Percentiles rank a stretch among this genome's conserved stretches.
Evolutionary conservation across 2,888 invertebrate genomes (phyloP).

Genomic region (Acrobasis suavella): DNA sequence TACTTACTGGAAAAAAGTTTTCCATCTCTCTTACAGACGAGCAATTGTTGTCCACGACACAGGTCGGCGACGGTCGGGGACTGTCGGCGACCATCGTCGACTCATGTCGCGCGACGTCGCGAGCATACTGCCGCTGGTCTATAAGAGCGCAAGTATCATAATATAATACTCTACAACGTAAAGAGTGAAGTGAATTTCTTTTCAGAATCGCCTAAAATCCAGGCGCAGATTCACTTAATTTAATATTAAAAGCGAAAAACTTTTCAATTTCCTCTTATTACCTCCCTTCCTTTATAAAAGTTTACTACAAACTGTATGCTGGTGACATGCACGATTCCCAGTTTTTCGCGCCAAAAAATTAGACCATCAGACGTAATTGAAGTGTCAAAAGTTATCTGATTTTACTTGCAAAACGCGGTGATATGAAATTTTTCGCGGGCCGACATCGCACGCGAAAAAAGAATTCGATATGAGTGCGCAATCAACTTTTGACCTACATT

Average conservation of each 20-base stretch:
- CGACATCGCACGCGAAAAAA: conserved; percentile 74
- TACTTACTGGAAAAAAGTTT: too few species aligned
- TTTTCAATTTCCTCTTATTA: conserved; percentile 70
- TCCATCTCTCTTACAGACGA: too few species aligned
- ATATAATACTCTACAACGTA: neutral
- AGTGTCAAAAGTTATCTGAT: conserved; percentile 83
- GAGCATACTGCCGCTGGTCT: too few species aligned
- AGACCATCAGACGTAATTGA: conserved; percentile 80
- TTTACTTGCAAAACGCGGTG: conserved; percentile 80
- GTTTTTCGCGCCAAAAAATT: conserved; percentile 61
- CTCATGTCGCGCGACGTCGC: too few species aligned
- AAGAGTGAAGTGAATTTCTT: neutral
- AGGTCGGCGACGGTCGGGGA: too few species aligned
- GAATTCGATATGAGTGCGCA: conserved; percentile 80
- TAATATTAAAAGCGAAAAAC: conserved; percentile 65
- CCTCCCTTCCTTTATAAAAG: conserved; percentile 52
- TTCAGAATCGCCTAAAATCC: neutral
- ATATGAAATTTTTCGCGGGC: conserved; percentile 78
- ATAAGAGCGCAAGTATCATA: too few species aligned
- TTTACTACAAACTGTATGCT: conserved; percentile 72
- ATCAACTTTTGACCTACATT: conserved; percentile 78
- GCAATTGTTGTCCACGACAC: too few species aligned
- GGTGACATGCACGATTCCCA: conserved; percentile 69
- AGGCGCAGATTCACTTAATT: conserved; percentile 48
- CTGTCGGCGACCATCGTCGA: too few species aligned